Base-by-base conservation (phyloP, 2,888 invertebrate genomes). In the Andrena hattorfiana region DNA sequence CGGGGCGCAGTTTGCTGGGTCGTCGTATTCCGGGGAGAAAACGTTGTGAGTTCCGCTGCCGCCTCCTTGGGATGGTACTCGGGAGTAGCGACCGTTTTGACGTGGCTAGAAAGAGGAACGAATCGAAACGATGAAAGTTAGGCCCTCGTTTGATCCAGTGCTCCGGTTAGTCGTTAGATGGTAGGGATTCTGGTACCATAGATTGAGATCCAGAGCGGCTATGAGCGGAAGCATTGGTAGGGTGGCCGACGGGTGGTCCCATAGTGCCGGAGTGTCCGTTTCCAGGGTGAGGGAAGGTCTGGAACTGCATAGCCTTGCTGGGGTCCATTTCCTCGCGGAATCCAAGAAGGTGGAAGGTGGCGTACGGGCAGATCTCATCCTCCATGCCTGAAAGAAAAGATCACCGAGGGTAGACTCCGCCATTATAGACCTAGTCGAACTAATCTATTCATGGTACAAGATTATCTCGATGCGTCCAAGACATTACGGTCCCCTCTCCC, bases 311-410 rank as follows among this genome's bases (percentile, higher is more conserved):
- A 54, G 97, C 97, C 95, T 98, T 98, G 94, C 95, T 97, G 64
- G 98, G 98, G 94, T 98, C 98, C 98, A 98, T 98, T 95, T 98
- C 98, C 94, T 98, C 98, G 91, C 98, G 97, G 97, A 98, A 98
- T 89, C 98, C 98, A 77, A 98, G 96, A 92, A 98, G 95, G 94
- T 99, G 98, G 97, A 99, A 99, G 59, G 99, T 99, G 8, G 99
- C 99, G 95, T 99, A 99, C 60, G 99, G 99, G 95, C 98, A 98
- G 94, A 99, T 98, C 94, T 99, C 98, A 93, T 98, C 98, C 94
- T 99, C 98, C 97, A 98, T 98, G 94, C 98, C 98, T 97, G 95
- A 81, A 94, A 92, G 88, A 86, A 80, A 81, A 51, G 48, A 93
- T 89, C 80, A 84, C 77, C 73, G 78, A 88, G 90, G 92, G 91